Evolutionary conservation across 2,113 vertebrate species (phyloP).

Genomic region (Pelvicachromis taeniatus): DNA sequence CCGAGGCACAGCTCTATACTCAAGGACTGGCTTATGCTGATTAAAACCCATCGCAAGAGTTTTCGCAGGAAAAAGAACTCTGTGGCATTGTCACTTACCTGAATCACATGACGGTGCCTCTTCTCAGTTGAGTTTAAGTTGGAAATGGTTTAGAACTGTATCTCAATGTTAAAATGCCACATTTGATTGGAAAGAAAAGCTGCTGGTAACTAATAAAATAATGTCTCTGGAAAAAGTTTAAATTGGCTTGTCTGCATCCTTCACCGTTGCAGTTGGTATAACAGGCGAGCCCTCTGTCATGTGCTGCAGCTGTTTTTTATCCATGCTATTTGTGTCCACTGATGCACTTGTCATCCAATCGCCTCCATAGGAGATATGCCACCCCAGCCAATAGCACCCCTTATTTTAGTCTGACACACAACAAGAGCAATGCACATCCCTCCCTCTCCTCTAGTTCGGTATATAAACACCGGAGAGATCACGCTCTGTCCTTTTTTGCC

Average conservation of each 20-base stretch:
- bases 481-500: slow-evolving; percentile 68
- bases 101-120: slow-evolving; percentile 64
- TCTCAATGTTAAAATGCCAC: slow-evolving; percentile 65
- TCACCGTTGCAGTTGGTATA: background rate
- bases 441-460: slow-evolving; percentile 28
- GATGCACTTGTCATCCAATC: slow-evolving; percentile 55
- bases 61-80: slow-evolving; percentile 81
- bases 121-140: slow-evolving; percentile 75
- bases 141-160: slow-evolving; percentile 70
- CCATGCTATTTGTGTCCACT: slow-evolving; percentile 14
- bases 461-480: slow-evolving; percentile 61
- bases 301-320: slow-evolving; percentile 53
- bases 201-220: slow-evolving; percentile 79
- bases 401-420: slow-evolving; percentile 25
- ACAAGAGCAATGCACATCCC: slow-evolving; percentile 26
- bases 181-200: slow-evolving; percentile 72
- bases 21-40: slow-evolving; percentile 85
- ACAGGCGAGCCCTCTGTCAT: background rate
- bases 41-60: slow-evolving; percentile 82
- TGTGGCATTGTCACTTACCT: slow-evolving; percentile 62
- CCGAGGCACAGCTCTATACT: slow-evolving; percentile 73
- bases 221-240: slow-evolving; percentile 69
- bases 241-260: slow-evolving; percentile 37
- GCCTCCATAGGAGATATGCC: background rate
- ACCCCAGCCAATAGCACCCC: slow-evolving; percentile 63